A percentile compares a stretch with the other conserved stretches of the same genome.
phyloP scores from a whole-genome alignment of 2,113 vertebrate genomes.

The Strigops habroptila region DNA sequence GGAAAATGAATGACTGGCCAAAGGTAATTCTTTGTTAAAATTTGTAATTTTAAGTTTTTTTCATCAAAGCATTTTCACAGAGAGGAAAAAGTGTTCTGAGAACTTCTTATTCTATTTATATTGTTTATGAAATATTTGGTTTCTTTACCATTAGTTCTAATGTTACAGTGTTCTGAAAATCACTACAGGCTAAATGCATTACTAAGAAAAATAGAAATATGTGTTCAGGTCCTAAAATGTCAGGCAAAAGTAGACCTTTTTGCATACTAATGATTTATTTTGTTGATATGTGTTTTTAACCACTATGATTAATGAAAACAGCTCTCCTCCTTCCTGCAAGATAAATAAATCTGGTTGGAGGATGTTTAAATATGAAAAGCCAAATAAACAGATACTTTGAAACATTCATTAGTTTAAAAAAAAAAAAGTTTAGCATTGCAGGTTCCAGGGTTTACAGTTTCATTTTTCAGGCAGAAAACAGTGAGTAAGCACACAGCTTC shows the following conservation, averaged over 20 bases:
- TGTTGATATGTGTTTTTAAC: not conserved
- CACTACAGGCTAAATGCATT: not conserved
- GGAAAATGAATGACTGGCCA: not conserved
- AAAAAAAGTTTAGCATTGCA: not conserved
- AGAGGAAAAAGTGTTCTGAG: not conserved
- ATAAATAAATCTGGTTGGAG: slow-evolving; percentile 48
- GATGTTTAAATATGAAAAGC: slow-evolving; percentile 26
- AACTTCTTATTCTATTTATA: not conserved
- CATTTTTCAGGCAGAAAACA: not conserved
- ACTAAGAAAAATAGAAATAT: not conserved
- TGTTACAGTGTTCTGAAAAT: not conserved
- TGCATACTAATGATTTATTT: slow-evolving; percentile 50
- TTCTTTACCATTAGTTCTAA: not conserved
- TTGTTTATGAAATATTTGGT: not conserved
- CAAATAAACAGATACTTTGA: slow-evolving; percentile 46
- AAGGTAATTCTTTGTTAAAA: not conserved
- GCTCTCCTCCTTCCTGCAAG: slow-evolving; percentile 4
- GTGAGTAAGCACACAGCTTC: not conserved
- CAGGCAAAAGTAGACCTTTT: slow-evolving; percentile 19
- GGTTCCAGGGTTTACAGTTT: not conserved
- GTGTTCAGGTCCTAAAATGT: not conserved
- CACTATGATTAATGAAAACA: slow-evolving; percentile 13
- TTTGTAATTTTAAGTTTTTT: not conserved
- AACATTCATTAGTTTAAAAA: not conserved
- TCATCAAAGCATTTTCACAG: not conserved